Percentiles rank a stretch among this genome's conserved stretches.
phyloP scores from a whole-genome alignment of 1,140 invertebrate species.

The Octopus bimaculoides region DNA sequence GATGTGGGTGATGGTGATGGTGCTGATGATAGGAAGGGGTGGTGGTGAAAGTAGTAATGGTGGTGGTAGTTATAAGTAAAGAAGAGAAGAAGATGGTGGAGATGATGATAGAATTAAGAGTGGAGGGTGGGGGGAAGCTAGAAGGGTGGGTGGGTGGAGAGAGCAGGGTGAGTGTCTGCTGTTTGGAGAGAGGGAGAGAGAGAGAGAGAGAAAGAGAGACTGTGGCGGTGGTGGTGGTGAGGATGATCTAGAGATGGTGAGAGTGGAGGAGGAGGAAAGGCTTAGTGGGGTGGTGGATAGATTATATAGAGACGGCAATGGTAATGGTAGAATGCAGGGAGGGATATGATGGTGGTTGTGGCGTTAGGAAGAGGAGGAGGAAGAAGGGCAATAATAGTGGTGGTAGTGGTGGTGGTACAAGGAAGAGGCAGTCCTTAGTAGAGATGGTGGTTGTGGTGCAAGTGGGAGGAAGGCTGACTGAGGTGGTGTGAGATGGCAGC shows the following conservation, averaged over 20 bases:
- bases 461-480: not conserved
- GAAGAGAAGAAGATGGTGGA: not conserved
- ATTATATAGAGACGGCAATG: not conserved
- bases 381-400: not conserved
- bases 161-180: not conserved
- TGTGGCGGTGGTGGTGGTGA: not conserved
- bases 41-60: not conserved
- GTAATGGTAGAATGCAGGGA: not conserved
- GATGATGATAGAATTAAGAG: not conserved
- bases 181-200: not conserved
- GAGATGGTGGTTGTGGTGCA: not conserved
- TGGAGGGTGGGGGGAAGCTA: not conserved
- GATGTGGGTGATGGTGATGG: not conserved
- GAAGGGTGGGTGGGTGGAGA: not conserved
- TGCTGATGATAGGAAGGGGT: not conserved
- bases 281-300: not conserved
- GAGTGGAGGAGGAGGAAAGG: not conserved
- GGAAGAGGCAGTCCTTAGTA: not conserved
- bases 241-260: not conserved
- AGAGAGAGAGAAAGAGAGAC: not conserved
- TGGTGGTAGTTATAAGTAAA: not conserved
- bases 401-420: not conserved
- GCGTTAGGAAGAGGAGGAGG: not conserved
- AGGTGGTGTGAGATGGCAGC: not conserved
- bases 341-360: not conserved